Percentiles rank a stretch among this genome's conserved stretches.
Evolutionary conservation across 2,797 vertebrate species (phyloP).

Genomic region (Gymnodraco acuticeps): DNA sequence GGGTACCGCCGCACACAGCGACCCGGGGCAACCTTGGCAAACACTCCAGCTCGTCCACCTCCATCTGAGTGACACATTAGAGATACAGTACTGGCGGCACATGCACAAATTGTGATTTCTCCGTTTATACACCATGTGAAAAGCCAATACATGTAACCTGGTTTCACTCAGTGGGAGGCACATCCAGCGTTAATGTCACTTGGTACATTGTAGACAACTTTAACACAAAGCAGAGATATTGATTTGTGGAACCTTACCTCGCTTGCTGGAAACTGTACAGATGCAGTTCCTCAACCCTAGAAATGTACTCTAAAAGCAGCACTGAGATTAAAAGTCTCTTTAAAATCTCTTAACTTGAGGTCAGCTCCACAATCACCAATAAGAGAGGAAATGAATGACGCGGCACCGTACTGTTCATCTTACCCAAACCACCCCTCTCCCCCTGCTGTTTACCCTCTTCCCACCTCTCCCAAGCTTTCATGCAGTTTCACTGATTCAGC

Average conservation of each 20-base stretch:
- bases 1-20: slow-evolving; percentile 88
- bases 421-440: slow-evolving; percentile 47
- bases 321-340: slow-evolving; percentile 21
- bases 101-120: not conserved
- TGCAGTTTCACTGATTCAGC: slow-evolving; percentile 83
- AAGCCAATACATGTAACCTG: no score
- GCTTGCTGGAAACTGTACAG: slow-evolving; percentile 36
- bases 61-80: slow-evolving; percentile 56
- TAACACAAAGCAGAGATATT: slow-evolving; percentile 49
- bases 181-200: slow-evolving; percentile 26
- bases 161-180: slow-evolving; percentile 20
- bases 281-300: slow-evolving; percentile 31
- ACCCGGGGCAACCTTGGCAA: slow-evolving; percentile 80
- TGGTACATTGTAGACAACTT: slow-evolving; percentile 24
- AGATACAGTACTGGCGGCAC: not conserved
- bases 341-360: slow-evolving; percentile 32
- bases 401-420: slow-evolving; percentile 48
- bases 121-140: not conserved
- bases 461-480: slow-evolving; percentile 74
- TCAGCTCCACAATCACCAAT: slow-evolving; percentile 29
- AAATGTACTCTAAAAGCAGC: slow-evolving; percentile 22
- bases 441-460: slow-evolving; percentile 62
- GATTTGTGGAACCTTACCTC: slow-evolving; percentile 67
- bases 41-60: slow-evolving; percentile 60
- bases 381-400: slow-evolving; percentile 43